These are phyloP conservation scores for Drosophila truncata DNA, from an alignment of 1,140 invertebrate species.

Conservation along the genomic window DNA sequence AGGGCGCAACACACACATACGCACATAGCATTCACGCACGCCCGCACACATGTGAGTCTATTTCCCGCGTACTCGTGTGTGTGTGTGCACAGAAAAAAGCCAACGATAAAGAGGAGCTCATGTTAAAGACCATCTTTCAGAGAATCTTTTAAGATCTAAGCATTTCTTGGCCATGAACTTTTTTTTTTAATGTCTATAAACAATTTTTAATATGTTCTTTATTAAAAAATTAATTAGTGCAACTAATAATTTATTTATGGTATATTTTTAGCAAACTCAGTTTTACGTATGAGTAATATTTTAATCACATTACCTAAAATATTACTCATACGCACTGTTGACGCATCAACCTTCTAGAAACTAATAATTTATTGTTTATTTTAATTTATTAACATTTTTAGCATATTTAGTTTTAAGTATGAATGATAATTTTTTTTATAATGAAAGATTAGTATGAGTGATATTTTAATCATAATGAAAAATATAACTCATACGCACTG, in stretches of 20 bases:
- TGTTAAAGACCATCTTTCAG: neutral
- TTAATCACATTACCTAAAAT: neutral
- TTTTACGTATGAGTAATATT: slow-evolving; percentile 8
- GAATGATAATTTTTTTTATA: too few relatives aligned
- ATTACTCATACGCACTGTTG: slow-evolving; percentile 15
- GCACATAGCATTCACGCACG: neutral
- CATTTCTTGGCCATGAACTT: neutral
- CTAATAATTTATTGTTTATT: too few relatives aligned
- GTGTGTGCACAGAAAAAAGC: slow-evolving; percentile 5
- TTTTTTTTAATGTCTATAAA: too few relatives aligned
- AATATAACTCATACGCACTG: slow-evolving; percentile 16
- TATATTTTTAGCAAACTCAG: neutral
- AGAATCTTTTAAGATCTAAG: neutral
- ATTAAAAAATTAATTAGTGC: neutral
- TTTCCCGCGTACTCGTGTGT: slow-evolving; percentile 2
- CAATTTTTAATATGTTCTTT: neutral
- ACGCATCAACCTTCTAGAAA: neutral
- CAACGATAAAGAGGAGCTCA: slow-evolving; percentile 8
- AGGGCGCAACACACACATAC: slow-evolving; percentile 36
- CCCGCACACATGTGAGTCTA: neutral
- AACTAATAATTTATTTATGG: neutral
- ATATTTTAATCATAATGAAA: neutral
- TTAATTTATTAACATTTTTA: too few relatives aligned
- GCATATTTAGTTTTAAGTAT: too few relatives aligned
- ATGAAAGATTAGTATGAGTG: too few relatives aligned